Conservation (phyloP, 2,888 invertebrate genomes). For the Mythimna impura region DNA sequence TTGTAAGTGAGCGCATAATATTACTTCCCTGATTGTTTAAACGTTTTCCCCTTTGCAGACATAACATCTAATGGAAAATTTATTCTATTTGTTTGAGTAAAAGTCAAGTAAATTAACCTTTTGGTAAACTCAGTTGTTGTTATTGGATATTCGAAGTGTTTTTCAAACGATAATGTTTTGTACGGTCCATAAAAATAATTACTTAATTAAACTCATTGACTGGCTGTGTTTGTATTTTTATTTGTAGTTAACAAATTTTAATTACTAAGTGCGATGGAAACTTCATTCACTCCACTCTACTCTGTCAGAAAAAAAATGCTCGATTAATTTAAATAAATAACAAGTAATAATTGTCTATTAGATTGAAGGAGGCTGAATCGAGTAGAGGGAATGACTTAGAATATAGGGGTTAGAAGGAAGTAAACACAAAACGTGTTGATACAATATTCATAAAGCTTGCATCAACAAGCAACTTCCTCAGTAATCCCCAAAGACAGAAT, state of each 20-base stretch:
- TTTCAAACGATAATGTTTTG: not conserved
- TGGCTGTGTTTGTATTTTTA: not conserved
- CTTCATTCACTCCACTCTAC: not conserved
- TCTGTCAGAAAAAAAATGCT: not conserved
- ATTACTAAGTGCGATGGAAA: not conserved
- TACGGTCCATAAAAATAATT: not conserved
- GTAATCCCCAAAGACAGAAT: conserved; percentile 34
- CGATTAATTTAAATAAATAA: not conserved
- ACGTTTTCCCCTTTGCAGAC: conserved; percentile 69
- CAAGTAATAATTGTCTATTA: not conserved
- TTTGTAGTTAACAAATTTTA: not conserved
- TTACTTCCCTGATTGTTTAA: conserved; percentile 81
- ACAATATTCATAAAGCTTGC: not conserved
- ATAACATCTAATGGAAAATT: conserved; percentile 58
- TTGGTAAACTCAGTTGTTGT: conserved; percentile 4
- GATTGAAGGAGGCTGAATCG: not conserved
- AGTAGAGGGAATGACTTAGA: not conserved
- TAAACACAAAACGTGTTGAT: not conserved
- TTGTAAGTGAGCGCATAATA: conserved; percentile 71
- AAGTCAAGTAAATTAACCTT: conserved; percentile 24
- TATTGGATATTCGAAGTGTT: not conserved
- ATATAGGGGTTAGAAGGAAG: not conserved
- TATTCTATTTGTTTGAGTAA: conserved; percentile 55
- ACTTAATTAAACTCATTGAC: not conserved
- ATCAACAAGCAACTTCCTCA: conserved; percentile 8